Evolutionary conservation across 2,888 invertebrate species (phyloP).

Genomic region (Marronus borbonicus): DNA sequence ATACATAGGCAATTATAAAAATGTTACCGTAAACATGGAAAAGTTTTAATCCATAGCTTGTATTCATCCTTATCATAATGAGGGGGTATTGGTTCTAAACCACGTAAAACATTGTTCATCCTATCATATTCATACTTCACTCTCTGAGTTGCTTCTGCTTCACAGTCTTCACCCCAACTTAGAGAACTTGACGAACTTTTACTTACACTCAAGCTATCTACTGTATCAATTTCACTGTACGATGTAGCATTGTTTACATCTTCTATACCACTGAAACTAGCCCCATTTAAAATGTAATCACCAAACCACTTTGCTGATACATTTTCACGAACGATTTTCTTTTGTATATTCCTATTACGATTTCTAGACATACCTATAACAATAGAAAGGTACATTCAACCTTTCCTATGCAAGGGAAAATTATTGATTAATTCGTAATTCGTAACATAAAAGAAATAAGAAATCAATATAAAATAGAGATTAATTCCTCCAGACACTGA

Average conservation of each 20-base stretch:
- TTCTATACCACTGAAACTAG: not conserved
- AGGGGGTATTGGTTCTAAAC: constrained; percentile 71
- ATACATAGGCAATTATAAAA: not conserved
- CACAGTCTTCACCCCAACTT: constrained; percentile 73
- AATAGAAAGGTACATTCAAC: constrained; percentile 21
- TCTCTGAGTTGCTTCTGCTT: constrained; percentile 72
- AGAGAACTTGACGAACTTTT: constrained; percentile 67
- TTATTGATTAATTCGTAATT: constrained; percentile 51
- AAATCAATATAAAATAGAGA: constrained; percentile 42
- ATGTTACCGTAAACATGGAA: constrained; percentile 74
- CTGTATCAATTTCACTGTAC: constrained; percentile 14
- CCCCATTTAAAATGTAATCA: constrained; percentile 21
- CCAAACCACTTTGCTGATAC: constrained; percentile 32
- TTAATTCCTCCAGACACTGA: not conserved
- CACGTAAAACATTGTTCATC: constrained; percentile 74
- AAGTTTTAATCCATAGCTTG: constrained; percentile 74
- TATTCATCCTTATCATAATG: constrained; percentile 75
- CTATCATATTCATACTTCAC: constrained; percentile 74
- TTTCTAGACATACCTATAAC: constrained; percentile 57
- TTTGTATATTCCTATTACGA: constrained; percentile 57
- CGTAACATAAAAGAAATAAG: constrained; percentile 11
- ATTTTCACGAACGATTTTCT: constrained; percentile 51
- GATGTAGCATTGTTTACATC: constrained; percentile 8
- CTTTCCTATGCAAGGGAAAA: constrained; percentile 33
- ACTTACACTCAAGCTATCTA: constrained; percentile 48